These are phyloP conservation scores for Elegia similella DNA, from an alignment of 2,888 invertebrate species.

Conservation along the genomic window DNA sequence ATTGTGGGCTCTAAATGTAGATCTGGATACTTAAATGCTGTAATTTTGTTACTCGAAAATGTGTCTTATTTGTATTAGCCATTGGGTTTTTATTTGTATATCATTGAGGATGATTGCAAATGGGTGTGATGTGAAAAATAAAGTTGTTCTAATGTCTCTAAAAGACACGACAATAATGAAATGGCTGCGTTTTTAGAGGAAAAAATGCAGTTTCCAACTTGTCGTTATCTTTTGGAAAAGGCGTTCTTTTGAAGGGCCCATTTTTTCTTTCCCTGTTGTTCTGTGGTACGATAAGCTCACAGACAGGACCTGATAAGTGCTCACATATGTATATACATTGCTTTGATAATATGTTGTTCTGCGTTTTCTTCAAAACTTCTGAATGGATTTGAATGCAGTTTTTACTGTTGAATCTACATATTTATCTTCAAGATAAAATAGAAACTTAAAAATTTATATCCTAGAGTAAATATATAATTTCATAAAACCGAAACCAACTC, in stretches of 20 bases:
- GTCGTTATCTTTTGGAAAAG: slow-evolving; percentile 19
- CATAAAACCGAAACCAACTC: too few relatives aligned
- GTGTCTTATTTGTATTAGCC: background rate
- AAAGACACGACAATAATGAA: slow-evolving; percentile 25
- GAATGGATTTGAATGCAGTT: too few relatives aligned
- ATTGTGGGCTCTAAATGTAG: slow-evolving; percentile 9
- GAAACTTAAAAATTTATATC: too few relatives aligned
- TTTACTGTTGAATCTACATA: too few relatives aligned
- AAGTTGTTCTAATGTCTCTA: slow-evolving; percentile 25
- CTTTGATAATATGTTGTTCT: too few relatives aligned
- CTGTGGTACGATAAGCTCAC: too few relatives aligned
- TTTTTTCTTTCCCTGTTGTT: background rate
- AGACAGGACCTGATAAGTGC: too few relatives aligned
- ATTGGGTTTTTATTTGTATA: background rate
- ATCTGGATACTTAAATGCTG: background rate
- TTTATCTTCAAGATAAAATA: too few relatives aligned
- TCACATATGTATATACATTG: too few relatives aligned
- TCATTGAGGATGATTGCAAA: background rate
- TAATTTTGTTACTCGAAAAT: background rate
- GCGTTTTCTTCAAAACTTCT: too few relatives aligned
- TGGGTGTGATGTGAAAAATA: slow-evolving; percentile 16
- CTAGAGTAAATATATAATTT: too few relatives aligned
- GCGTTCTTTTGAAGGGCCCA: slow-evolving; percentile 1
- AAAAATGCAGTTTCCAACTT: slow-evolving; percentile 22
- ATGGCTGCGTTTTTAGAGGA: slow-evolving; percentile 20